Evolutionary conservation across 1,140 invertebrate species (phyloP).

Genomic region (Reticulitermes speratus): DNA sequence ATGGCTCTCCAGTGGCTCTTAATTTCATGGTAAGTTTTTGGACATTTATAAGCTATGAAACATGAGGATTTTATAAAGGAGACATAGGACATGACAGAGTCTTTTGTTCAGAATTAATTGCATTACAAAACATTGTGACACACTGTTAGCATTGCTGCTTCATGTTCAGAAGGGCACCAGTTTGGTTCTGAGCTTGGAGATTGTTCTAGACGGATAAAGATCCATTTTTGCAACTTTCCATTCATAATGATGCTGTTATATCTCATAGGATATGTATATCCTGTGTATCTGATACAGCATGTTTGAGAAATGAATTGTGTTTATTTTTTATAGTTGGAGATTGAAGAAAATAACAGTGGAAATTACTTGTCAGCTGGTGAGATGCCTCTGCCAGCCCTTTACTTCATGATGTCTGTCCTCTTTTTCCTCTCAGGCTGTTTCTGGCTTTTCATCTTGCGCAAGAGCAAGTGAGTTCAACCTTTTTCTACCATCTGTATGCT

Average conservation of each 20-base stretch:
- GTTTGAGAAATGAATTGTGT: background rate
- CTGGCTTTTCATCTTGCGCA: constrained; percentile 88
- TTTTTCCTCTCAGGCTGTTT: constrained; percentile 88
- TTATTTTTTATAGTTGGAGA: constrained; percentile 64
- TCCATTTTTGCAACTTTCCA: constrained; percentile 28
- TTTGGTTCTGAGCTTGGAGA: background rate
- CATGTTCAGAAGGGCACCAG: no score
- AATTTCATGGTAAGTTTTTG: constrained; percentile 61
- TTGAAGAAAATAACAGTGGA: constrained; percentile 78
- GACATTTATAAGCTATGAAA: background rate
- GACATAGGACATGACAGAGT: no score
- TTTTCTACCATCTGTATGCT: background rate
- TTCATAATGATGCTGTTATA: background rate
- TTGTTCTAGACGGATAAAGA: no score
- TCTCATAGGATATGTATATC: no score
- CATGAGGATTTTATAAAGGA: no score
- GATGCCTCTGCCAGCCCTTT: constrained; percentile 90
- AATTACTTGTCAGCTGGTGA: constrained; percentile 97
- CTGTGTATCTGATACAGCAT: background rate
- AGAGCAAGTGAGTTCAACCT: constrained; percentile 65
- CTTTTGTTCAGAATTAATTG: no score
- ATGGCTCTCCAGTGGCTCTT: constrained; percentile 50
- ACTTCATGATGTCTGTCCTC: constrained; percentile 86
- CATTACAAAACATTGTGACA: no score
- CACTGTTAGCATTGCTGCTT: no score